Evolutionary conservation across 2,797 vertebrate genomes (phyloP).

Genomic region (Pteropus rufus): DNA sequence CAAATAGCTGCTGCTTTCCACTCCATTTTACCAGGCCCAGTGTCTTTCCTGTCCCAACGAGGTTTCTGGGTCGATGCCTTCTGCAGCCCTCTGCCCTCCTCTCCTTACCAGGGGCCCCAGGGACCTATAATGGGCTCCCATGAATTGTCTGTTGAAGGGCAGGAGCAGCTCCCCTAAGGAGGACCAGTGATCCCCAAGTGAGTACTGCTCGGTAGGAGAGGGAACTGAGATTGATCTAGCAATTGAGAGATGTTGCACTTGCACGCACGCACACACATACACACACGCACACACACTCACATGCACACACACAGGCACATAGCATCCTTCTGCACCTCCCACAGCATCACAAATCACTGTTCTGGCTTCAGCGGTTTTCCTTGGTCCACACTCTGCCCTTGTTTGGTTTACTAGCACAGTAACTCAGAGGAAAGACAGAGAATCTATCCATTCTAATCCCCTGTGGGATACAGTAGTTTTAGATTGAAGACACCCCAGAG

Average conservation of each 20-base stretch:
- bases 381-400: conserved; percentile 68
- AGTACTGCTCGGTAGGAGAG: conserved; percentile 84
- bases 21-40: conserved; percentile 88
- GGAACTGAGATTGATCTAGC: neutral
- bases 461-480: conserved; percentile 78
- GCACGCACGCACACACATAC: conserved; percentile 77
- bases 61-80: conserved; percentile 87
- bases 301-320: conserved; percentile 81
- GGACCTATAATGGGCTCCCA: conserved; percentile 90
- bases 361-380: conserved; percentile 72
- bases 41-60: conserved; percentile 85
- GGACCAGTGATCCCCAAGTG: conserved; percentile 88
- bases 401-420: conserved; percentile 61
- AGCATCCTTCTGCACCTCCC: conserved; percentile 56
- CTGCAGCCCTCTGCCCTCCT: conserved; percentile 74
- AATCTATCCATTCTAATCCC: conserved; percentile 73
- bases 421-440: conserved; percentile 74
- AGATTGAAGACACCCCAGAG: conserved; percentile 79
- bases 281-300: conserved; percentile 79
- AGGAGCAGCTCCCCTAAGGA: conserved; percentile 87
- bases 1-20: conserved; percentile 90
- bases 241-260: neutral
- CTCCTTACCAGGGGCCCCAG: conserved; percentile 76
- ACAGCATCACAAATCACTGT: conserved; percentile 65
- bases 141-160: conserved; percentile 94